Base-by-base conservation (phyloP, 2,888 invertebrate species). In the Crepidodera aurea region DNA sequence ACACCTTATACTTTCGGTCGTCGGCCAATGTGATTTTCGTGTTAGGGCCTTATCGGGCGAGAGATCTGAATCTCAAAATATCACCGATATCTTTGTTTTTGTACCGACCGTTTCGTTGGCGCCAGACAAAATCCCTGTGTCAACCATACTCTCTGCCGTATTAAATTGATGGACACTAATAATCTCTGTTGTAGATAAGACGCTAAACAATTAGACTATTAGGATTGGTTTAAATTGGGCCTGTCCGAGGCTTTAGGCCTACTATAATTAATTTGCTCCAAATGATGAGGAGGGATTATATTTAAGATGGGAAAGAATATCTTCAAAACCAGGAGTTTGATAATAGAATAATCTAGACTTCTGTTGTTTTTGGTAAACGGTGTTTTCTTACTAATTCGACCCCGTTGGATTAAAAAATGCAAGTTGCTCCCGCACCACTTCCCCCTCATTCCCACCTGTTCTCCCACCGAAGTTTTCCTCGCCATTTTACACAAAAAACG, bases 1-100 rank as follows among this genome's bases (percentile, higher is more conserved):
- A 76, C 76, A 77, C 76, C 77, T 77, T 77, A 77, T 75, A 75
- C 74, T 73, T 74, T 72, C 64, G 57, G 59, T 65, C 64, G 65
- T 67, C 74, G 75, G 73, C 75, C 76, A 73, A 79, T 79, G 79
- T 78, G 78, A 74, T 78, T 79, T 79, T 75, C 77, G 74, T 79
- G 78, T 79, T 77, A 74, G 67, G 56, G 56, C 66, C 67, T 78
- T 79, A 79, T 79, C 79, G 68, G 74, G 79, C 76, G 77, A 76
- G 76, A 78, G 80, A 81, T 81, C 80, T 76, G 79, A 79, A 80
- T 80, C 80, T 77, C 67, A 60, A 72, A 73, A 75, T 78, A 79
- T 81, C 79, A 72, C 71, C 72, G 78, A 78, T 79, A 79, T 78
- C 79, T 80, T 80, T 78, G 77, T 74, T 71, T 70, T 70, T 70